Evolutionary conservation across 1,140 invertebrate genomes (phyloP), one percentile per base, ranked within the genome.

Genomic region (Saccostrea cuccullata): DNA sequence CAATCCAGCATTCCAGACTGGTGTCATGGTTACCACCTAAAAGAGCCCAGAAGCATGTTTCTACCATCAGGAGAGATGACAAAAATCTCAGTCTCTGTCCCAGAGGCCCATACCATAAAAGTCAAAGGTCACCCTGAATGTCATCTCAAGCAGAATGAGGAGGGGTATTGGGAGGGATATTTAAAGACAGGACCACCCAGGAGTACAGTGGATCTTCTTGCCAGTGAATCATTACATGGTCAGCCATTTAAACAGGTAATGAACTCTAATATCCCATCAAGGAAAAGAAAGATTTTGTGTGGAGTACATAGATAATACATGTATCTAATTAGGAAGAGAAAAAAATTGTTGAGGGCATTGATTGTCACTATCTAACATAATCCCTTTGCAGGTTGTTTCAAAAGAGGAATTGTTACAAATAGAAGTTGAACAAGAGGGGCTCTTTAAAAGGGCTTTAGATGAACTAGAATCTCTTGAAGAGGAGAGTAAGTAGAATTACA

Each of bases 111-210:
- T 20, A 47, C 23, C 4, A 47, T 90, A 26, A 73, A 64, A 40
- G 87, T 90, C 2, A 90, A 88, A 86, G 89, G 85, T 58, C 89
- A 90, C 26, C 87, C 89, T 3, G 89, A 90, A 86, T 90, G 89
- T 60, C 82, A 86, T 23, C 58, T 90, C 55, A 88, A 88, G 30
- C 85, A 55, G 73, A 90, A 82, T 30, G 84, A 86, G 17, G 87
- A 88, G 4, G 84, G 84, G 3, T 90, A 84, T 36, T 90, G 89
- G 89, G 89, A 90, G 47, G 89, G 89, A 15, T 82, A 86, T 47
- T 20, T 90, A 3, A 85, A 64, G 70, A 90, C 89, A 8, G 89
- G 89, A 17, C 47, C 86, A 23, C 84, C 89, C 5, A 84, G 89
- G 8, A 73, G 84, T 55, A 73, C 87, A 0, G 47, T 90, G 26